These are phyloP conservation scores for Eudemis profundana DNA, from an alignment of 2,888 invertebrate genomes.

Conservation along the genomic window DNA sequence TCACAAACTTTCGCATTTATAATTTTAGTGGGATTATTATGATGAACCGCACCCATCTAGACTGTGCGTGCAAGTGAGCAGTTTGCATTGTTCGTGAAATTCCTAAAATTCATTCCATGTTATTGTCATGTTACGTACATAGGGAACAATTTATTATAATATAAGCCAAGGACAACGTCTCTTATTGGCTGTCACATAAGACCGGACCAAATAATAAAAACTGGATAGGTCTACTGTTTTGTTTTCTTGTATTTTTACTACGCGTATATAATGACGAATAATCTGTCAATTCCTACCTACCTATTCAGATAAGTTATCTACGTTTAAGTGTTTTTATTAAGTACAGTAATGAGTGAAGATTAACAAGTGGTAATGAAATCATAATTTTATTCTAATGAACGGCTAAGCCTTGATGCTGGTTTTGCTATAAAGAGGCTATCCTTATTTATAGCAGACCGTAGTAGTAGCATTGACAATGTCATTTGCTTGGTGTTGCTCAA, in stretches of 20 bases:
- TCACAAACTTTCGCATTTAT: too few species aligned
- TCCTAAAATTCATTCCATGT: too few species aligned
- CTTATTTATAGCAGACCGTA: conserved; percentile 9
- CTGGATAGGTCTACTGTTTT: conserved; percentile 30
- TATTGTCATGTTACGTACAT: too few species aligned
- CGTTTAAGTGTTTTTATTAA: not conserved
- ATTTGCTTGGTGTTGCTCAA: conserved; percentile 50
- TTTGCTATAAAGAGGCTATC: conserved; percentile 20
- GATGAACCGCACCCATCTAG: too few species aligned
- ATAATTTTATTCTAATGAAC: conserved; percentile 15
- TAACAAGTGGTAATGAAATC: conserved; percentile 7
- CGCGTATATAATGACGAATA: conserved; percentile 7
- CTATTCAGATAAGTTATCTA: too few species aligned
- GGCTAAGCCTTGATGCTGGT: conserved; percentile 13
- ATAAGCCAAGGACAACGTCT: conserved; percentile 31
- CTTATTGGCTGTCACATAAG: conserved; percentile 19
- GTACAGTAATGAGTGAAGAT: too few species aligned
- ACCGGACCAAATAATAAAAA: conserved; percentile 35
- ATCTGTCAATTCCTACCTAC: not conserved
- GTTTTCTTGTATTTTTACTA: conserved; percentile 18
- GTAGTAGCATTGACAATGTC: conserved; percentile 17
- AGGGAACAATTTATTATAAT: too few species aligned
- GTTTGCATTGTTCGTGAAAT: too few species aligned
- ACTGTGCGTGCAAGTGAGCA: too few species aligned
- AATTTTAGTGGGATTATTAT: too few species aligned